A percentile compares a stretch with the other conserved stretches of the same genome.
phyloP scores from a whole-genome alignment of 2,797 vertebrate species.

The Chelidonichthys spinosus region DNA sequence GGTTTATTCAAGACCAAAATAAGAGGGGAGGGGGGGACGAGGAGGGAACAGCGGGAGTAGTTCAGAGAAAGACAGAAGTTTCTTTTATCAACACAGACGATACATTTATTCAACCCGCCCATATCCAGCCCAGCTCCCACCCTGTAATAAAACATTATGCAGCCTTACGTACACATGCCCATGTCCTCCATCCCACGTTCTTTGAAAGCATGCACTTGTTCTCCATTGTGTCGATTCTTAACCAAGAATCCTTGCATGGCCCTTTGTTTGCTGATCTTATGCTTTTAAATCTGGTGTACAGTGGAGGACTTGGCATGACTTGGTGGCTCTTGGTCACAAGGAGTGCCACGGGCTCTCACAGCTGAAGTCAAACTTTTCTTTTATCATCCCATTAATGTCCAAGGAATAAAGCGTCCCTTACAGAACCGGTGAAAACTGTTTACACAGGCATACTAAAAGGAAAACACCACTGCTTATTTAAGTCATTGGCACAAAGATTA shows the following conservation, averaged over 20 bases:
- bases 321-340: slow-evolving; percentile 12
- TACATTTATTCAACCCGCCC: slow-evolving; percentile 68
- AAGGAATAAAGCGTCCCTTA: slow-evolving; percentile 26
- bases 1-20: slow-evolving; percentile 74
- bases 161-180: slow-evolving; percentile 59
- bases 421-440: slow-evolving; percentile 31
- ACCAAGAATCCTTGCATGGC: slow-evolving; percentile 6
- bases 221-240: slow-evolving; percentile 21
- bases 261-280: slow-evolving; percentile 1
- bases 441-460: slow-evolving; percentile 28
- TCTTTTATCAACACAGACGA: slow-evolving; percentile 62
- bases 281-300: slow-evolving; percentile 39
- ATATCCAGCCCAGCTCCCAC: slow-evolving; percentile 56
- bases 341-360: neutral
- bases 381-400: slow-evolving; percentile 18
- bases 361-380: slow-evolving; percentile 37
- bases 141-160: slow-evolving; percentile 68
- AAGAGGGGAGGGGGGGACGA: slow-evolving; percentile 5
- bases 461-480: slow-evolving; percentile 45
- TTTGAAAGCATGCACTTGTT: slow-evolving; percentile 47
- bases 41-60: slow-evolving; percentile 31
- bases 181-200: slow-evolving; percentile 27
- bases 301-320: slow-evolving; percentile 27
- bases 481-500: slow-evolving; percentile 66
- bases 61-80: slow-evolving; percentile 58